Conservation (phyloP, 2,888 invertebrate species). For the Dicycla oo region DNA sequence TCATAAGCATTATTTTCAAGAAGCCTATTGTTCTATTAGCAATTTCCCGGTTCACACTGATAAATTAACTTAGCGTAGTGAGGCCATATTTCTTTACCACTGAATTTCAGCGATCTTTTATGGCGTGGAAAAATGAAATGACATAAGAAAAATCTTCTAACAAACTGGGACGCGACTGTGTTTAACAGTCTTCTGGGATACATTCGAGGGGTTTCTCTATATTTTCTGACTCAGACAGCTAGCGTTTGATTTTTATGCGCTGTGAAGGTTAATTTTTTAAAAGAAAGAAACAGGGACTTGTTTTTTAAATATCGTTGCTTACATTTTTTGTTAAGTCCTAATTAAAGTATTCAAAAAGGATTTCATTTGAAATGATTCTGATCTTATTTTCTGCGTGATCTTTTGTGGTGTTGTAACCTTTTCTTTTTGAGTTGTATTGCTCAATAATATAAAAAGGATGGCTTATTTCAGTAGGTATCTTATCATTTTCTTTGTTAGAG, state of each 20-base stretch:
- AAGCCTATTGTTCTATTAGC: not conserved
- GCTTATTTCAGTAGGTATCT: constrained; percentile 13
- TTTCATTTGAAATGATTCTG: not conserved
- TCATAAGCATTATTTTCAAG: not conserved
- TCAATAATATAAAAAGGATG: constrained; percentile 22
- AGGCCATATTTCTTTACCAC: constrained; percentile 6
- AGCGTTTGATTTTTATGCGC: constrained; percentile 33
- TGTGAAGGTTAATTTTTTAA: not conserved
- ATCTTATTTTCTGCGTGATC: not conserved
- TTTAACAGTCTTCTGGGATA: constrained; percentile 36
- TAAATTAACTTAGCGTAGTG: not conserved
- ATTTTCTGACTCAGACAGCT: constrained; percentile 48
- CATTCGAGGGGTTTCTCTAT: constrained; percentile 24
- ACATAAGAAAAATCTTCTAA: constrained; percentile 23
- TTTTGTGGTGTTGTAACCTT: not conserved
- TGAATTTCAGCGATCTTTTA: constrained; percentile 19
- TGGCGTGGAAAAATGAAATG: constrained; percentile 32
- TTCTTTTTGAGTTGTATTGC: not conserved
- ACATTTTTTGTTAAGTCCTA: not conserved
- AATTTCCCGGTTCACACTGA: not conserved
- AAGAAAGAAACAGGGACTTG: rapidly evolving
- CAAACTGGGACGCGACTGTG: constrained; percentile 24
- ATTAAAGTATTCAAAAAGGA: not conserved
- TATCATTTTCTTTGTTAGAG: not conserved
- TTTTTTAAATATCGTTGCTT: not conserved